A percentile compares a stretch with the other conserved stretches of the same genome.
Conservation (phyloP, 2,797 vertebrate genomes). For the Margarornis squamiger region DNA sequence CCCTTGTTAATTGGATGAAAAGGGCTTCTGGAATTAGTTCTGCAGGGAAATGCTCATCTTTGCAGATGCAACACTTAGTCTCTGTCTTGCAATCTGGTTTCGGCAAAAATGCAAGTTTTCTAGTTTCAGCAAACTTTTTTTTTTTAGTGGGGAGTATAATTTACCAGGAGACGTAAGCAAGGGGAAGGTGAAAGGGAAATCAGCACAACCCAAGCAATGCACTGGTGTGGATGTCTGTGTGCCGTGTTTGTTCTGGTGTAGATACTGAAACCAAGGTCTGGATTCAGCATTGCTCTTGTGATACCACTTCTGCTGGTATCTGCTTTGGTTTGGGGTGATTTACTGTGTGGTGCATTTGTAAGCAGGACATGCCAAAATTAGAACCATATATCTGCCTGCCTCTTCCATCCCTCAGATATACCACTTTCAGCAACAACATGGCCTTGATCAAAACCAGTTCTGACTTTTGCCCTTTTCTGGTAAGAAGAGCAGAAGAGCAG, state of each 20-base stretch:
- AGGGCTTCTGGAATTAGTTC: not conserved
- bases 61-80: not conserved
- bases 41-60: not conserved
- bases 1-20: not conserved
- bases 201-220: not conserved
- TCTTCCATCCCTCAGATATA: not conserved
- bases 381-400: not conserved
- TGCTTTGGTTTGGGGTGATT: not conserved
- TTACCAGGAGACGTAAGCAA: not conserved
- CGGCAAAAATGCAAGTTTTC: not conserved
- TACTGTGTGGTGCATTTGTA: not conserved
- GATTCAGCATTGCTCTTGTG: fast-evolving
- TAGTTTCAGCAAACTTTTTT: not conserved
- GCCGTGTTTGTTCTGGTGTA: not conserved
- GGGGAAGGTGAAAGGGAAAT: not conserved
- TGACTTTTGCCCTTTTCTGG: not conserved
- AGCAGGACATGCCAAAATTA: not conserved
- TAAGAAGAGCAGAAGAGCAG: not conserved
- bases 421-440: not conserved
- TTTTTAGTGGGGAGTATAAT: not conserved
- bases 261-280: not conserved
- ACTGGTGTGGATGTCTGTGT: not conserved
- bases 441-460: not conserved
- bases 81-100: not conserved
- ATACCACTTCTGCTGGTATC: not conserved